Base-by-base conservation (phyloP, 2,888 invertebrate species). In the Apantesis nais region DNA sequence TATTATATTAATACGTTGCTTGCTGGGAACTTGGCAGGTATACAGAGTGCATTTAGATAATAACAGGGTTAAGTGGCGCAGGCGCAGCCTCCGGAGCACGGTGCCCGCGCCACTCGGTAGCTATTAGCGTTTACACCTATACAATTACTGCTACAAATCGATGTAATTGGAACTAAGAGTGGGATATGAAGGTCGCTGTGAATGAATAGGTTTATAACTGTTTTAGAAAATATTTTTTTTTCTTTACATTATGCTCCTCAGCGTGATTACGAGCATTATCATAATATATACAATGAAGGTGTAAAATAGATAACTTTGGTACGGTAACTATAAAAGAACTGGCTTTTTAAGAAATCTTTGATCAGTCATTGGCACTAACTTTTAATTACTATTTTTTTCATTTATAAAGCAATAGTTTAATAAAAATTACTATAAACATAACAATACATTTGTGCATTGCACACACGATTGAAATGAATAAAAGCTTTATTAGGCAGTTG, bases 71-170 rank as follows among this genome's bases (percentile, higher is more conserved):
- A 74, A 73, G 79, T 82, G 77, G 79, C 81, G 82, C 75, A 67
- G 75, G 77, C 83, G 83, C 86, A 83, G 78, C 78, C 71, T 74
- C 84, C 81, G 78, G 74, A 74, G 78, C 76, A 76, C 69, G 74
- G 76, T 77, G 82, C 84, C 83, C 86, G 83, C 83, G 85, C 89
- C 90, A 85, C 90, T 90, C 90, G 91, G 90, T 90, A 91, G 91
- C 90, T 83, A 89, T 89, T 89, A 90, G 84, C 88, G 88, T 90
- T 90, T 90, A 90, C 81, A 83, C 79, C 85, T 78, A 85, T 86
- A 89, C 86, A 85, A 89, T 89, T 85, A 86, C 84, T 85, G 75
- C 82, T 83, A 81, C 82, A 83, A 84, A 83, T 83, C 83, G 78
- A 81, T 82, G 79, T 76, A 78, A 82, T 81, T 81, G 74, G 77